Base-by-base conservation (phyloP, 2,113 vertebrate genomes). In the Zosterops japonicus region DNA sequence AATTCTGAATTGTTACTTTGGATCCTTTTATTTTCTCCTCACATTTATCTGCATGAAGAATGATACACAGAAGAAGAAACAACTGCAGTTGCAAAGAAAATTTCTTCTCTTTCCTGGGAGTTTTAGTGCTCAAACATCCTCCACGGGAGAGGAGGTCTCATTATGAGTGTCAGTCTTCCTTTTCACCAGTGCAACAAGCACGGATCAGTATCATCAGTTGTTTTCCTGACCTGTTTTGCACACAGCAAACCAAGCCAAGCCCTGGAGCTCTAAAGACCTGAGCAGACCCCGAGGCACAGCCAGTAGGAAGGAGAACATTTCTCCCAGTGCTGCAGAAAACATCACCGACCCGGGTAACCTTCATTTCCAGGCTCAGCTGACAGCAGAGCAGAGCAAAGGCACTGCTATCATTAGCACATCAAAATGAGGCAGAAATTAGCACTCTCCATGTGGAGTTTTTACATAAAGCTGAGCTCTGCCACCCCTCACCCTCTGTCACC, bases 11-110 rank as follows among this genome's bases (percentile, higher is more conserved):
- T 36, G 6, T 46, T 50, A 13, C n/a, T 91, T 44, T 46, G 18
- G 28, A 57, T 46, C 16, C 31, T 78, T 74, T 67, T 61, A 28
- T 42, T 63, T 50, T 63, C 27, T 49, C 25, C 53, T 56, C 33
- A 9, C 1, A 0, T 27, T 22, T 24, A 52, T 36, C 65, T 42
- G 2, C 7, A 1, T 1, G 5, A 36, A 74, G 14, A 55, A 42
- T 6, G 22, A 35, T 5, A 36, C 75, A 36, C 13, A 23, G 39
- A 61, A 47, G 57, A 49, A 89, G 19, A 18, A 78, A 47, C 11
- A 42, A n/a, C 14, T 22, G 69, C 75, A 35, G 11, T 0, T 17
- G 39, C 49, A 56, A 68, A 19, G 31, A 16, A 86, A 70, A 86
- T 50, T 25, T 49, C 15, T 76, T 87, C 53, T 74, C 31, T 17